These are phyloP conservation scores for Edolisoma coerulescens DNA, from an alignment of 2,113 vertebrate species.

Conservation along the genomic window DNA sequence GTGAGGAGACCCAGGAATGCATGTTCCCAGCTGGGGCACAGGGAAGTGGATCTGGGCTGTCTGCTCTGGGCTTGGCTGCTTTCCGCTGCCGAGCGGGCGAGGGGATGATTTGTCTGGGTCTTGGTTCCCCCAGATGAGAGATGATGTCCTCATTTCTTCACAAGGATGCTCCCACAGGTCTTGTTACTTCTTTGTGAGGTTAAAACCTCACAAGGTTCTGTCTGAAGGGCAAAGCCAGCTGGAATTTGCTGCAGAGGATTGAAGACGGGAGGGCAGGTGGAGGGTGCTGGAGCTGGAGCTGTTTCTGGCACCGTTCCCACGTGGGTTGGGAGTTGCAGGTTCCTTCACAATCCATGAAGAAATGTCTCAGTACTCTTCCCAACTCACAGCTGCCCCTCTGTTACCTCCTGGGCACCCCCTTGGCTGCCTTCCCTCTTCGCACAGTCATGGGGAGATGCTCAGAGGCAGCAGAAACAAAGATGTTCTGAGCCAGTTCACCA, in stretches of 20 bases:
- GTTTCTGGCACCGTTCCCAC: background rate
- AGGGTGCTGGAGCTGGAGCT: background rate
- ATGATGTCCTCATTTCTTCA: background rate
- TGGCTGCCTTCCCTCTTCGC: background rate
- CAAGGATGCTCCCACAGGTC: background rate
- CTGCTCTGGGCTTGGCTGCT: background rate
- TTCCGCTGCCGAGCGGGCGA: rapidly evolving
- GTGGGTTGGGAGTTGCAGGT: background rate
- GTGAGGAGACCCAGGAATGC: background rate
- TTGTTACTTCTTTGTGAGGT: background rate
- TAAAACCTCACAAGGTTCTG: background rate
- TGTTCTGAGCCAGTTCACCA: background rate
- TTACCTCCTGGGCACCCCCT: background rate
- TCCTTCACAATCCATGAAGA: background rate
- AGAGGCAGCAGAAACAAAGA: background rate
- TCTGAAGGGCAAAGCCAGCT: background rate
- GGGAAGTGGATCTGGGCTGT: background rate
- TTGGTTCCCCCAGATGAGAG: background rate
- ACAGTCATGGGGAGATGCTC: background rate
- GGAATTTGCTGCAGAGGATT: background rate
- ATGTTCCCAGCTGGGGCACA: background rate
- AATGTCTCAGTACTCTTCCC: background rate
- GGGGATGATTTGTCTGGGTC: background rate
- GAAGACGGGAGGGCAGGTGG: background rate
- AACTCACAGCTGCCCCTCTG: background rate